Evolutionary conservation across 2,888 invertebrate genomes (phyloP).

Genomic region (Drosophila austrosaltans): DNA sequence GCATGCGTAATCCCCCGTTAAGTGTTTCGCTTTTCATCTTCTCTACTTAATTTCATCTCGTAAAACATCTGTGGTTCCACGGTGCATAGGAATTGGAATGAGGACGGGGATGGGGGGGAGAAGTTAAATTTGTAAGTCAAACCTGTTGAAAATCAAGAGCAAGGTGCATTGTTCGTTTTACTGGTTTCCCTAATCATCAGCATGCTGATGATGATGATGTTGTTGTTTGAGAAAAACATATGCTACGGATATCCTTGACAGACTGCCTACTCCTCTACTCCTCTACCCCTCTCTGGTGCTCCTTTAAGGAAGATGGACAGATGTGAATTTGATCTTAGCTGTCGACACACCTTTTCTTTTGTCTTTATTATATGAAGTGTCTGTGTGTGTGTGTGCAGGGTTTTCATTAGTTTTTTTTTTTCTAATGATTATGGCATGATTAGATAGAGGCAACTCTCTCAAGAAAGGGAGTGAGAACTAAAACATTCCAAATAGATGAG

Average conservation of each 20-base stretch:
- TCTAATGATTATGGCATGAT: not conserved
- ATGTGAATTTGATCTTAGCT: slow-evolving; percentile 2
- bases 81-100: not conserved
- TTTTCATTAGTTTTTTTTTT: too few relatives aligned
- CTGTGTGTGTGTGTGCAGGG: not conserved
- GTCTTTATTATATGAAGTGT: slow-evolving; percentile 2
- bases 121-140: slow-evolving; percentile 4
- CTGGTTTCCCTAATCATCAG: slow-evolving; percentile 5
- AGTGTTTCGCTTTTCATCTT: slow-evolving; percentile 51
- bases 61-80: slow-evolving; percentile 44
- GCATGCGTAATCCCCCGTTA: slow-evolving; percentile 70
- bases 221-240: slow-evolving; percentile 60
- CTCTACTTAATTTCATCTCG: slow-evolving; percentile 25
- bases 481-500: not conserved
- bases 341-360: slow-evolving; percentile 14
- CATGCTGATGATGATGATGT: slow-evolving; percentile 69
- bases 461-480: not conserved
- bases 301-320: slow-evolving; percentile 5
- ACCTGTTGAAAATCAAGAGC: slow-evolving; percentile 67
- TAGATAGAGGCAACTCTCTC: not conserved
- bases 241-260: slow-evolving; percentile 72
- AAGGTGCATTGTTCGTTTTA: slow-evolving; percentile 36
- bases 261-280: slow-evolving; percentile 17
- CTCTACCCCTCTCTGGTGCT: not conserved
- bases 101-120: not conserved